Evolutionary conservation across 2,888 invertebrate genomes (phyloP), one percentile per base, ranked within the genome.

Genomic region (Belgica antarctica): DNA sequence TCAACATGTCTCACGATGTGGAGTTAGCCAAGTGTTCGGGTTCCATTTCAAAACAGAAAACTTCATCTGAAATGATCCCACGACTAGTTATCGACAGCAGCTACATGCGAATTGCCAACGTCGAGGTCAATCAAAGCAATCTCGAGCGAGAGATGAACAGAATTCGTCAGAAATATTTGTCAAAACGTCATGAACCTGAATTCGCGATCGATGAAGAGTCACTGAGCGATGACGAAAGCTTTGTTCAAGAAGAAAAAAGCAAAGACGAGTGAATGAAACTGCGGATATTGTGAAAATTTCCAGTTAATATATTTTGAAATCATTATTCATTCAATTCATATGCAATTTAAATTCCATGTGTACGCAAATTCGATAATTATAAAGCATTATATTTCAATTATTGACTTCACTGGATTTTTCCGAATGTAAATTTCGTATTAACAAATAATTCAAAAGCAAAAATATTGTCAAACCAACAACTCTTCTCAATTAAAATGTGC

Each of bases 41-140:
- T n/a, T n/a, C n/a, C n/a, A n/a, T n/a, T n/a, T n/a, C n/a, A n/a
- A n/a, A n/a, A n/a, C n/a, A 5, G 10, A 62, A 31, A 28, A 7
- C 34, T 15, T 62, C 62, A 1, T 7, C 10, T 12, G 22, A 34
- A 17, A n/a, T 36, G 15, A 66, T 15, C 10, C 65, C 65, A 1
- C 46, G 47, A 28, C 8, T 47, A 19, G 47, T 66, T 24, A 66
- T 66, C 7, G 65, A 46, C 15, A 15, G 28, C 15, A 47, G 17
- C 19, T 66, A 66, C 28, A 8, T 17, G 4, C 25, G 27, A 2
- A 8, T 47, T 17, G 5, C 65, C 1, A n/a, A 47, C 36, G 65
- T 66, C 17, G 47, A 66, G 19, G 19, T 15, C 8, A 8, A 17
- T 7, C 65, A 66, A 28, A 66, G 46, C n/a, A 5, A 10, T 12